Evolutionary conservation across 2,113 vertebrate species (phyloP).

Genomic region (Coreoperca whiteheadi): DNA sequence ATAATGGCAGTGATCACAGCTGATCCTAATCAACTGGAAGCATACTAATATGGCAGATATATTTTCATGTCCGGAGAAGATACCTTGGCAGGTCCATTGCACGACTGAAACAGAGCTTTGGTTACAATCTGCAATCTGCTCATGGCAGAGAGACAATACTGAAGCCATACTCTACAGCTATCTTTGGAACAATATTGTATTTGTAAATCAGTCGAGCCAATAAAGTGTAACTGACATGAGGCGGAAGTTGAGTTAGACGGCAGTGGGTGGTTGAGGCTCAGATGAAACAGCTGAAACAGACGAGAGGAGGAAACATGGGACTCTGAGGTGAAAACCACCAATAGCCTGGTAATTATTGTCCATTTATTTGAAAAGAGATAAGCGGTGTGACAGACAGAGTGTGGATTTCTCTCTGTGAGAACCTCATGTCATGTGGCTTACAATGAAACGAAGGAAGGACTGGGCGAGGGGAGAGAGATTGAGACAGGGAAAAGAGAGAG

Average conservation of each 20-base stretch:
- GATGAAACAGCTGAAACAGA: slow-evolving; percentile 25
- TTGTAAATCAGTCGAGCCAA: slow-evolving; percentile 48
- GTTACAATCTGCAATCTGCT: slow-evolving; percentile 51
- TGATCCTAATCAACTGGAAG: slow-evolving; percentile 20
- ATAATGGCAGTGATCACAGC: slow-evolving; percentile 16
- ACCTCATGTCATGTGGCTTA: slow-evolving; percentile 41
- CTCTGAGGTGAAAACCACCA: slow-evolving; percentile 54
- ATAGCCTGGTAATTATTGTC: slow-evolving; percentile 50
- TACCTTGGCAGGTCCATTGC: slow-evolving; percentile 22
- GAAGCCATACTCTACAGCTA: slow-evolving; percentile 45
- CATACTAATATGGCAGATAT: slow-evolving; percentile 19
- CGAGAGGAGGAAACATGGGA: slow-evolving; percentile 16
- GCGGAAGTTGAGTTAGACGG: slow-evolving; percentile 25
- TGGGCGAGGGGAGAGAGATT: neutral
- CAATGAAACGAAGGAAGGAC: slow-evolving; percentile 28
- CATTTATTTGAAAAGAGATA: slow-evolving; percentile 60
- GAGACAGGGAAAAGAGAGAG: neutral
- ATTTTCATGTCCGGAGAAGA: slow-evolving; percentile 41
- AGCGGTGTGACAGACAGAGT: slow-evolving; percentile 27
- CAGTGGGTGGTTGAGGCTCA: neutral
- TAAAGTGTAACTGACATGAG: slow-evolving; percentile 46
- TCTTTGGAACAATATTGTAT: slow-evolving; percentile 45
- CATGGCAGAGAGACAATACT: slow-evolving; percentile 15
- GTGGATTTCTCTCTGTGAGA: slow-evolving; percentile 50
- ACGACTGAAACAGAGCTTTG: slow-evolving; percentile 46